Percentiles rank a stretch among this genome's conserved stretches.
Evolutionary conservation across 2,888 invertebrate genomes (phyloP).

Genomic region (Orchesella flavescens): DNA sequence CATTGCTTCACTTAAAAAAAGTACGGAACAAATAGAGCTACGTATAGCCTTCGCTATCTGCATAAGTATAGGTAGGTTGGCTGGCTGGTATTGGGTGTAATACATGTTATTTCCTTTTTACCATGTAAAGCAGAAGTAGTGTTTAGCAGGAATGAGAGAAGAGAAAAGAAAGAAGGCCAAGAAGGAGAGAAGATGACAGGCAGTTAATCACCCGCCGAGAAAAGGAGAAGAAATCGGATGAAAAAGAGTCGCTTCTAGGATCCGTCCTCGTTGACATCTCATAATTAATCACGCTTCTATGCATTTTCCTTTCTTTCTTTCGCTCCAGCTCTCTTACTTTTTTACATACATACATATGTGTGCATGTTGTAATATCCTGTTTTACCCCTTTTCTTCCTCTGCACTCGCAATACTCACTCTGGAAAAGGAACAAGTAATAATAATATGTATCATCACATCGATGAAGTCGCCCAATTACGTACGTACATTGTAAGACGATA

Average conservation of each 20-base stretch:
- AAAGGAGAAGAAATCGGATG: conserved; percentile 58
- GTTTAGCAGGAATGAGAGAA: conserved; percentile 15
- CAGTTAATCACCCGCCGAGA: conserved; percentile 70
- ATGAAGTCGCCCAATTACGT: too few species aligned
- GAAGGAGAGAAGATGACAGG: conserved; percentile 71
- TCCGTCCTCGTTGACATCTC: conserved; percentile 68
- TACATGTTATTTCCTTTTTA: background rate
- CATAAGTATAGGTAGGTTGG: background rate
- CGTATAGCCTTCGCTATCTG: background rate
- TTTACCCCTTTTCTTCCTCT: too few species aligned
- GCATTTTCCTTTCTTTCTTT: conserved; percentile 34
- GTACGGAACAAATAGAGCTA: conserved; percentile 28
- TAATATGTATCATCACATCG: too few species aligned
- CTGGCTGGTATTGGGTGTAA: conserved; percentile 6
- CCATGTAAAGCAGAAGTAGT: background rate
- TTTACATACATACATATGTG: background rate
- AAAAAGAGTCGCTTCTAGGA: conserved; percentile 67
- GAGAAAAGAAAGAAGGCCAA: conserved; percentile 59
- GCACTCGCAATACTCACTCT: too few species aligned
- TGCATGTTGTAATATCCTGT: background rate
- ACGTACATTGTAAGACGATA: too few species aligned
- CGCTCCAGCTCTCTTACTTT: background rate
- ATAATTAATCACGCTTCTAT: conserved; percentile 70
- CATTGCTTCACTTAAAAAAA: conserved; percentile 12
- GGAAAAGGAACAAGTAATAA: too few species aligned